phyloP scores from a whole-genome alignment of 2,113 vertebrate genomes.

The Coreoperca whiteheadi region DNA sequence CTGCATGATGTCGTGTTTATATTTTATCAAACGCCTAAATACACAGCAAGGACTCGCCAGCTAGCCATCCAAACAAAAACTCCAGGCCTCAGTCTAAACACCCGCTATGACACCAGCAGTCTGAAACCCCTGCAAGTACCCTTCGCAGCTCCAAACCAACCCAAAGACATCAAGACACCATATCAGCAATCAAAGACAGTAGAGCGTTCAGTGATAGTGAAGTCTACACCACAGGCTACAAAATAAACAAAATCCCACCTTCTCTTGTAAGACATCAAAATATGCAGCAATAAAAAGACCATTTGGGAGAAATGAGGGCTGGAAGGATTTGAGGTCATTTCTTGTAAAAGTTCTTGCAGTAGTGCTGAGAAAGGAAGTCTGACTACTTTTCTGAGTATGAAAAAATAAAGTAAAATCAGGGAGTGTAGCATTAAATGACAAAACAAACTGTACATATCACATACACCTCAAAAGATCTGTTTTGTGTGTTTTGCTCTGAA shows the following conservation, averaged over 20 bases:
- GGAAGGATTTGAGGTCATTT: constrained; percentile 4
- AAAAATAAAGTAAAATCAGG: background rate
- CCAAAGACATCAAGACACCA: constrained; percentile 1
- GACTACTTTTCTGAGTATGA: background rate
- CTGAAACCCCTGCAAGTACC: constrained; percentile 5
- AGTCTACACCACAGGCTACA: background rate
- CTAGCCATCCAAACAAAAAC: constrained; percentile 66
- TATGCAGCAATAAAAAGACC: background rate
- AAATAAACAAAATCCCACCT: constrained; percentile 34
- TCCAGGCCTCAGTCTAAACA: constrained; percentile 63
- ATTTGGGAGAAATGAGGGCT: constrained; percentile 11
- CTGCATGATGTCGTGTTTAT: constrained; percentile 72
- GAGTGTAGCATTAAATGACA: background rate
- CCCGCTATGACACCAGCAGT: constrained; percentile 6
- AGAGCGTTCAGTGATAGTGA: background rate
- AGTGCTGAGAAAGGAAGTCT: background rate
- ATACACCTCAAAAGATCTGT: constrained; percentile 17
- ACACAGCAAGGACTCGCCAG: constrained; percentile 69
- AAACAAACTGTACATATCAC: constrained; percentile 5
- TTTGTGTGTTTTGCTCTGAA: constrained; percentile 26
- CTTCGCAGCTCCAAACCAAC: background rate
- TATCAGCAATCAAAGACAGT: constrained; percentile 1
- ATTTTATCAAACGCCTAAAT: constrained; percentile 74
- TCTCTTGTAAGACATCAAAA: constrained; percentile 3
- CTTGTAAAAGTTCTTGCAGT: background rate